Conservation (phyloP, 2,888 invertebrate genomes). For the Nemoura dubitans region DNA sequence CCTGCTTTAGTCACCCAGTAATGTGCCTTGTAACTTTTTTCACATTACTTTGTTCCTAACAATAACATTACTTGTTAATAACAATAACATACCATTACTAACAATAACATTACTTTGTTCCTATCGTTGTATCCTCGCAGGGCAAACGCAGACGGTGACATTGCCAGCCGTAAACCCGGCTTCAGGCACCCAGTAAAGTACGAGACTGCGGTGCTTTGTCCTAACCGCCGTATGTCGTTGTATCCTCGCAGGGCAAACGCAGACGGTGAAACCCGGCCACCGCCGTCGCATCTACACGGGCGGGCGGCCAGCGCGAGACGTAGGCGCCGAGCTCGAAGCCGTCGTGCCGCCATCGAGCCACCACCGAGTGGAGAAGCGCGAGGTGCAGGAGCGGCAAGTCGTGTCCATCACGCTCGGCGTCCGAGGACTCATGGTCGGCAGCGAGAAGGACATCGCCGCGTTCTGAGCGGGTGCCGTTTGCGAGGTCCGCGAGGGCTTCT, state of each 20-base stretch:
- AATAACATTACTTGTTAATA: too few species aligned
- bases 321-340: slow-evolving; percentile 62
- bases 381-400: slow-evolving; percentile 50
- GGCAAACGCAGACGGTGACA: too few species aligned
- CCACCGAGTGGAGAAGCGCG: slow-evolving; percentile 51
- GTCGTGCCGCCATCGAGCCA: slow-evolving; percentile 58
- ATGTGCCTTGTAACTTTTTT: too few species aligned
- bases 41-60: too few species aligned
- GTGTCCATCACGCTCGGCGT: slow-evolving; percentile 53
- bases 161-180: too few species aligned
- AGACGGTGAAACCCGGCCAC: slow-evolving; percentile 32
- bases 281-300: slow-evolving; percentile 17
- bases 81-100: too few species aligned
- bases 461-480: not conserved
- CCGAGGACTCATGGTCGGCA: slow-evolving; percentile 51
- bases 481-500: not conserved
- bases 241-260: slow-evolving; percentile 18
- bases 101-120: too few species aligned
- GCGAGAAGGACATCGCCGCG: slow-evolving; percentile 43
- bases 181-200: too few species aligned
- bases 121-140: too few species aligned
- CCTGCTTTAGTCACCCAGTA: too few species aligned
- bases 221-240: too few species aligned
- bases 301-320: slow-evolving; percentile 45
- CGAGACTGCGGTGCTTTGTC: too few species aligned